Percentiles rank a stretch among this genome's conserved stretches.
These are phyloP conservation scores for Echinops telfairi DNA, from an alignment of 2,113 vertebrate genomes.

Conservation along the genomic window DNA sequence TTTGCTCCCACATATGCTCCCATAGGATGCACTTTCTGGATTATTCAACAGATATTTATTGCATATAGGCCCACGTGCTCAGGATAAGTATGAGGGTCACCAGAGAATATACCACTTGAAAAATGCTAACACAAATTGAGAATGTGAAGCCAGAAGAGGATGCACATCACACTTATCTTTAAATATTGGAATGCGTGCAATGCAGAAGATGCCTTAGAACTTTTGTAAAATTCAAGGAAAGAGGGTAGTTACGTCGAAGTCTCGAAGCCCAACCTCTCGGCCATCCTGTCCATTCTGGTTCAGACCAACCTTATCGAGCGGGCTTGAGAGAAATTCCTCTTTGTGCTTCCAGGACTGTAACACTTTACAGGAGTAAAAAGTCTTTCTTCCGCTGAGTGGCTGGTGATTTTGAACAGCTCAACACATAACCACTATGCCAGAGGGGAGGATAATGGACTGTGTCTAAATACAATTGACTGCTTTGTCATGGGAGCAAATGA, in stretches of 20 bases:
- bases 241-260: neutral
- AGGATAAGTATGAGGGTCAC: neutral
- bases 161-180: neutral
- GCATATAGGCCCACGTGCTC: neutral
- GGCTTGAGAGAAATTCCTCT: too few species aligned
- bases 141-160: neutral
- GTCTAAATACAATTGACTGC: neutral
- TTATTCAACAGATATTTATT: neutral
- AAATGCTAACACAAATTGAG: slow-evolving; percentile 9
- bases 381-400: too few species aligned
- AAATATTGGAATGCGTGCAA: neutral
- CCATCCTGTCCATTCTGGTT: too few species aligned
- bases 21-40: neutral
- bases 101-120: neutral
- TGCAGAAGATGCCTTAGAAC: neutral
- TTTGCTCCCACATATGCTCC: neutral
- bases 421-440: too few species aligned
- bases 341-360: too few species aligned
- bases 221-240: neutral
- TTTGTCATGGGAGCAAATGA: neutral
- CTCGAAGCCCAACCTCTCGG: neutral
- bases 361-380: too few species aligned
- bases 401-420: too few species aligned
- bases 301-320: too few species aligned
- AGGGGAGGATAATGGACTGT: neutral